Base-by-base conservation (phyloP, 2,888 invertebrate species). In the Orthosia gracilis region DNA sequence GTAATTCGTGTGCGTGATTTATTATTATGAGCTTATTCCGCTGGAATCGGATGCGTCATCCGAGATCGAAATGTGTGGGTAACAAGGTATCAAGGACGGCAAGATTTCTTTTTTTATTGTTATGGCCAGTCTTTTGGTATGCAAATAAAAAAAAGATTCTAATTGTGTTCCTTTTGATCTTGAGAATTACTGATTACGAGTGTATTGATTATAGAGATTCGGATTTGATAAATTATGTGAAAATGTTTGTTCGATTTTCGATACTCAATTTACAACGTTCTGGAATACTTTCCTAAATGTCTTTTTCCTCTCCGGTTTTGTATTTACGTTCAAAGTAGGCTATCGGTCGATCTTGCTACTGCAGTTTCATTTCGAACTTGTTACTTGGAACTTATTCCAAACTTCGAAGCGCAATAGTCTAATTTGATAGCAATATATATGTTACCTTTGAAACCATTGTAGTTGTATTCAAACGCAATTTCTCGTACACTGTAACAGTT, bases 61-160 rank as follows among this genome's bases (percentile, higher is more conserved):
- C 88, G 86, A 92, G 90, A 91, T 92, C 90, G 89, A 91, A 93
- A 92, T 89, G 92, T 92, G 93, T 92, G 91, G 91, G 93, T 92
- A 92, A 93, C 92, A 91, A 94, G 90, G 90, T 92, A 92, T 91
- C 94, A 94, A 95, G 95, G 95, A 90, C 94, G 90, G 79, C 92
- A 83, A 91, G 91, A 89, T 92, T 90, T 90, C 84, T 89, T 91
- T 89, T 89, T 89, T 87, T 90, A 88, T 91, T 91, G 87, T 88
- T 88, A 87, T 87, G 87, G 88, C 85, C 90, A 88, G 88, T 84
- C 84, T 88, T 87, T 91, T 89, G 93, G 93, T 92, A 94, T 93
- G 93, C 91, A 92, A 92, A 94, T 91, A 92, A 86, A 83, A 87
- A 93, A 89, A 86, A 87, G 85, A 85, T 84, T 86, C 76, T 90